Percentiles rank a stretch among this genome's conserved stretches.
Evolutionary conservation across 2,113 vertebrate genomes (phyloP).

Genomic region (Channa argus): DNA sequence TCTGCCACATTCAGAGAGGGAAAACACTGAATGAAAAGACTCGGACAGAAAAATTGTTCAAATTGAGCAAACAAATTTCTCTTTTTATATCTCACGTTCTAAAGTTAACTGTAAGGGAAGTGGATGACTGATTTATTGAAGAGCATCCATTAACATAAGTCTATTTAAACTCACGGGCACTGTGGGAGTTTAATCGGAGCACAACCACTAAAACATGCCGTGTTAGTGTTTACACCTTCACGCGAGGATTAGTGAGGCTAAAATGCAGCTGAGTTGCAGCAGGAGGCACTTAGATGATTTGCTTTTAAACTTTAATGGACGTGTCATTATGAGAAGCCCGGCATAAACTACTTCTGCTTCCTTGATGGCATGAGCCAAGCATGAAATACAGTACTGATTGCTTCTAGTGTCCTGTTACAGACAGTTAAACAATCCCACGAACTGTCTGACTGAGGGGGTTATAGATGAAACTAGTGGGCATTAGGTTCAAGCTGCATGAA

Average conservation of each 20-base stretch:
- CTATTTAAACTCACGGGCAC: not conserved
- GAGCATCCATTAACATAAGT: not conserved
- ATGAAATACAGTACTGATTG: too few relatives aligned
- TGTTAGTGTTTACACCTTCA: not conserved
- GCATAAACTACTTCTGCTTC: conserved; percentile 1
- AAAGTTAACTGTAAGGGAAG: too few relatives aligned
- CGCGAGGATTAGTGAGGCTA: not conserved
- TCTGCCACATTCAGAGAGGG: conserved; percentile 38
- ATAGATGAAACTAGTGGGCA: too few relatives aligned
- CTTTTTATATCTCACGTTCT: too few relatives aligned
- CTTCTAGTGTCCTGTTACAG: too few relatives aligned
- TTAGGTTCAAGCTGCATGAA: too few relatives aligned
- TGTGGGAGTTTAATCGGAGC: not conserved
- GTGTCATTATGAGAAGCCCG: conserved; percentile 7
- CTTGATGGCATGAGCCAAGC: not conserved
- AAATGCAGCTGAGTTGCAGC: conserved; percentile 3
- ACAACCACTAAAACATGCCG: conserved; percentile 3
- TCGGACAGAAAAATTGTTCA: too few relatives aligned
- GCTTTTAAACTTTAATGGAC: conserved; percentile 15
- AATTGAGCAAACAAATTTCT: too few relatives aligned
- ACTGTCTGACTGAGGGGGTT: too few relatives aligned
- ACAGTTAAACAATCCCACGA: too few relatives aligned
- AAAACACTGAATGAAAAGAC: not conserved
- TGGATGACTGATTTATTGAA: not conserved
- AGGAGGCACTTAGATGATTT: conserved; percentile 14